Evolutionary conservation across 2,797 vertebrate species (phyloP).

Genomic region (Catharus ustulatus): DNA sequence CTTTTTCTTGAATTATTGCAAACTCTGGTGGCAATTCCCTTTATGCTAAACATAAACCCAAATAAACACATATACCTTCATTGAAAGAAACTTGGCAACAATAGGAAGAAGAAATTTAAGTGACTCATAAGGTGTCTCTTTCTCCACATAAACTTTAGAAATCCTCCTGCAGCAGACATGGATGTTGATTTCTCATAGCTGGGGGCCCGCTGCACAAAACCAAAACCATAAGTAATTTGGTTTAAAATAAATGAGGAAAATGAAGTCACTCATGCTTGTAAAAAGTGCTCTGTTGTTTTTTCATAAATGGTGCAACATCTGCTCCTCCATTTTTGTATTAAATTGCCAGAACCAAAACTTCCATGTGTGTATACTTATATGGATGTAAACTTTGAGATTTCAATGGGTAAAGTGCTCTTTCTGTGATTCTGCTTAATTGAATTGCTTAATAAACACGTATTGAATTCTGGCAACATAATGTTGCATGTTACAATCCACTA

Average conservation of each 20-base stretch:
- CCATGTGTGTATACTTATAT: rapidly evolving
- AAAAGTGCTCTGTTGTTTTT: not conserved
- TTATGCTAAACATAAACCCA: not conserved
- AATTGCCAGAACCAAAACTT: not conserved
- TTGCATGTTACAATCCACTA: not conserved
- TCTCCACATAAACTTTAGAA: not conserved
- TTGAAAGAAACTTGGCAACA: not conserved
- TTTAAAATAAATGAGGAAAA: not conserved
- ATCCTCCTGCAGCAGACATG: not conserved
- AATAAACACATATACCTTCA: not conserved
- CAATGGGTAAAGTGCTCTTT: not conserved
- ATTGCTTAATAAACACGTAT: not conserved
- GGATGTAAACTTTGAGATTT: not conserved
- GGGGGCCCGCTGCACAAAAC: not conserved
- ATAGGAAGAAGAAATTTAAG: not conserved
- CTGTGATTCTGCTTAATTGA: not conserved
- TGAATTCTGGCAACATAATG: not conserved
- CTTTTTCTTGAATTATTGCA: not conserved
- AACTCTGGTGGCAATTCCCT: not conserved
- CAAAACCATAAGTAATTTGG: not conserved
- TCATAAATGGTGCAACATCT: not conserved
- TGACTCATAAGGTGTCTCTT: not conserved
- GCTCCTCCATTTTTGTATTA: not conserved
- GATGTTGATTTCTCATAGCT: not conserved
- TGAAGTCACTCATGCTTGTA: not conserved